A percentile compares a stretch with the other conserved stretches of the same genome.
Conservation (phyloP, 2,113 vertebrate species). For the Ailurus styani region DNA sequence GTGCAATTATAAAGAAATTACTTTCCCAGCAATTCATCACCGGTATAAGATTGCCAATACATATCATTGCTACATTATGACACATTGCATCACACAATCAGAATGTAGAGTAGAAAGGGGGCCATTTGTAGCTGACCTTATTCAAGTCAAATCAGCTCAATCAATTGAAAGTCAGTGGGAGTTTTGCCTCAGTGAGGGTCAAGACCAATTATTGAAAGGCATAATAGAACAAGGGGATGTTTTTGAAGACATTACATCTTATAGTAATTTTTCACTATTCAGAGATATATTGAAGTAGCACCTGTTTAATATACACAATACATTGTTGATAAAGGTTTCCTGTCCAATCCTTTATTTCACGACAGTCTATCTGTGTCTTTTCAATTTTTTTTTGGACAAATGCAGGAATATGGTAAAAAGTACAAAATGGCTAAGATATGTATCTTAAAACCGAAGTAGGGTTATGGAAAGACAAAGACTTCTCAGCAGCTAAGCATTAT, state of each 20-base stretch:
- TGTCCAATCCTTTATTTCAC: not conserved
- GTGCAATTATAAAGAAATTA: constrained; percentile 61
- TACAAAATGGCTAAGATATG: not conserved
- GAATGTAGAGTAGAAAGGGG: constrained; percentile 50
- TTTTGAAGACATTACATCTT: constrained; percentile 21
- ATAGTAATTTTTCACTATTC: not conserved
- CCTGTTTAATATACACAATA: not conserved
- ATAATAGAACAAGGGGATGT: not conserved
- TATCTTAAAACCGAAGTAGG: not conserved
- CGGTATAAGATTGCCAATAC: constrained; percentile 66
- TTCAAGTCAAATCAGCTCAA: constrained; percentile 60
- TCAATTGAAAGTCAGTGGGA: constrained; percentile 53
- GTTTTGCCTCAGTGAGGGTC: constrained; percentile 50
- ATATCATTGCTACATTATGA: constrained; percentile 57
- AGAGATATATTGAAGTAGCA: not conserved
- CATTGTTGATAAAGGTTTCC: not conserved
- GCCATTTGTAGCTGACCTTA: constrained; percentile 44
- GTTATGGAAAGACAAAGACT: not conserved
- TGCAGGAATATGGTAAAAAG: not conserved
- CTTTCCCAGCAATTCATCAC: constrained; percentile 71
- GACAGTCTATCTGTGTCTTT: not conserved
- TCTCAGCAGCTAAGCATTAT: not conserved
- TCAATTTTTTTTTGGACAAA: not conserved
- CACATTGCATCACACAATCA: constrained; percentile 1
- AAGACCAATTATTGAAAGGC: constrained; percentile 41